Conservation (phyloP, 2,888 invertebrate species). For the Papilio demoleus region DNA sequence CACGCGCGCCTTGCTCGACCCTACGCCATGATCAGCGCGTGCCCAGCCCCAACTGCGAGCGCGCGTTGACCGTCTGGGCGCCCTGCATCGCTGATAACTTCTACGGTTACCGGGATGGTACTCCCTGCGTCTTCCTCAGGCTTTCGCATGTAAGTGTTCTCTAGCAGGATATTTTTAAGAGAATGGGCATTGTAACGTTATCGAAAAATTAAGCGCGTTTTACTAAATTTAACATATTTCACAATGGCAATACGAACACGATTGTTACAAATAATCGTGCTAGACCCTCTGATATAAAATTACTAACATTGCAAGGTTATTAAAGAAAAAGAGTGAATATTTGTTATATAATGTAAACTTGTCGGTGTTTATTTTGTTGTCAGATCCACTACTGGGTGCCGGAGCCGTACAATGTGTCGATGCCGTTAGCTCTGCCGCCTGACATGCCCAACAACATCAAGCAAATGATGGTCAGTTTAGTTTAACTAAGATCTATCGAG, state of each 20-base stretch:
- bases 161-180: no score
- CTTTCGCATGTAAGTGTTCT: constrained; percentile 83
- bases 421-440: constrained; percentile 83
- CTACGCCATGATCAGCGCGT: constrained; percentile 63
- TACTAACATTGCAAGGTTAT: no score
- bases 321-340: no score
- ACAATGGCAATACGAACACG: no score
- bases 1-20: constrained; percentile 72
- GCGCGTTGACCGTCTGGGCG: constrained; percentile 67
- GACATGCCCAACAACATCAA: constrained; percentile 89
- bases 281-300: no score
- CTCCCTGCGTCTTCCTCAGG: constrained; percentile 91
- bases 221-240: no score
- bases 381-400: constrained; percentile 96
- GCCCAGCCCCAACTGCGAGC: constrained; percentile 66
- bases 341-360: no score
- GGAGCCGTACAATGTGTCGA: constrained; percentile 88
- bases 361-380: neutral
- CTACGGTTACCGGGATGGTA: constrained; percentile 88
- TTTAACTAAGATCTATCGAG: neutral
- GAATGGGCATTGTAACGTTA: no score
- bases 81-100: constrained; percentile 87
- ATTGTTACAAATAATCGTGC: no score
- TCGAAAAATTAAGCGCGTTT: no score
- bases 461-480: constrained; percentile 82